phyloP scores from a whole-genome alignment of 2,113 vertebrate species.

The Pelvicachromis taeniatus region DNA sequence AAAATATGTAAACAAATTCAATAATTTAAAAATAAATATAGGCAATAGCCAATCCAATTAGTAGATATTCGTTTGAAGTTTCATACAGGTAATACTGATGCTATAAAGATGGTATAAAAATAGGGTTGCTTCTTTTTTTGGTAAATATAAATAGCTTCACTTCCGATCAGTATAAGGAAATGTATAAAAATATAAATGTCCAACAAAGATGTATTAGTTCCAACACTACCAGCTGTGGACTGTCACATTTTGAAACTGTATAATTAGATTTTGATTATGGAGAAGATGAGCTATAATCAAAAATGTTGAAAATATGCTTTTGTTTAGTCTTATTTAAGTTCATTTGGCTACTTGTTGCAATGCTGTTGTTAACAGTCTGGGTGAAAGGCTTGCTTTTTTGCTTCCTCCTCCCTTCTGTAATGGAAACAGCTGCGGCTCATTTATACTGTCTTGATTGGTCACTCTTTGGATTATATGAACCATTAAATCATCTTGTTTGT shows the following conservation, averaged over 20 bases:
- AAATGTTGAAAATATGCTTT: constrained; percentile 36
- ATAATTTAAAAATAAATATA: too few relatives aligned
- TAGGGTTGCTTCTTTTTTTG: not conserved
- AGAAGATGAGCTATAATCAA: constrained; percentile 23
- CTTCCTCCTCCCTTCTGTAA: not conserved
- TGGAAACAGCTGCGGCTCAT: constrained; percentile 9
- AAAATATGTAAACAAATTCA: not conserved
- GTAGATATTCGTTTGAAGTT: not conserved
- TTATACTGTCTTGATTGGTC: not conserved
- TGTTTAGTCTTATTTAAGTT: not conserved
- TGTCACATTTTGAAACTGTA: not conserved
- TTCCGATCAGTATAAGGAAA: not conserved
- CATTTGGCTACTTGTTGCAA: not conserved
- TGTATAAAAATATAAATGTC: not conserved
- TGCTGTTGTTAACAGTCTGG: not conserved
- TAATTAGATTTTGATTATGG: not conserved
- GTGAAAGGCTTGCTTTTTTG: not conserved
- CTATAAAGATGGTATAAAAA: not conserved
- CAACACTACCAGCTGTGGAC: not conserved
- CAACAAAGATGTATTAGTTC: not conserved
- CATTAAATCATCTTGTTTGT: not conserved
- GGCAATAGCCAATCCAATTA: not conserved
- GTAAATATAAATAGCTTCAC: too few relatives aligned
- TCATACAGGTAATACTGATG: not conserved
- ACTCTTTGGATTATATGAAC: not conserved